Conservation (phyloP, 1,140 invertebrate genomes). For the Hormaphis cornu region DNA sequence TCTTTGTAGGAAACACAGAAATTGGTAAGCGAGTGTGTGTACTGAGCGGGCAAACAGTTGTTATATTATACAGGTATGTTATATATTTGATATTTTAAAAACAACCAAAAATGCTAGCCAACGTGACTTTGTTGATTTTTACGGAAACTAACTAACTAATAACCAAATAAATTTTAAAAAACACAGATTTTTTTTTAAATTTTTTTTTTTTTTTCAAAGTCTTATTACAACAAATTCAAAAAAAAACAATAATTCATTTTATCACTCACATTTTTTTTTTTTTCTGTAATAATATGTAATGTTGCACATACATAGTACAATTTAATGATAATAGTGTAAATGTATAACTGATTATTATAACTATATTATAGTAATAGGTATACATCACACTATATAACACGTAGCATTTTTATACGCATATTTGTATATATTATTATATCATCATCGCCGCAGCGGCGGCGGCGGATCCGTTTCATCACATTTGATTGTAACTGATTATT, state of each 20-base stretch:
- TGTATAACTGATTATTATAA: neutral
- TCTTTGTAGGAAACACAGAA: too few relatives aligned
- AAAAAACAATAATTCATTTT: conserved; percentile 23
- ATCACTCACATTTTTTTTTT: conserved; percentile 6
- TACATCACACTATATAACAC: neutral
- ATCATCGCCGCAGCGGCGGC: neutral
- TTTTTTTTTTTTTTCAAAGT: conserved; percentile 4
- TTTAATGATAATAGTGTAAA: too few relatives aligned
- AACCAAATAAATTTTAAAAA: too few relatives aligned
- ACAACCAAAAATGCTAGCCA: too few relatives aligned
- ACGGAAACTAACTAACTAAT: too few relatives aligned
- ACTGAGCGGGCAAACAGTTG: too few relatives aligned
- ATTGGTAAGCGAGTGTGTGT: too few relatives aligned
- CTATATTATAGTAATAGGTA: too few relatives aligned
- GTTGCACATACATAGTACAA: neutral
- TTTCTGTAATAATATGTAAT: neutral
- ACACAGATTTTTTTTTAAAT: neutral
- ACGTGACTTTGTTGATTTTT: too few relatives aligned
- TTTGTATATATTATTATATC: neutral
- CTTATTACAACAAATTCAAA: conserved; percentile 21
- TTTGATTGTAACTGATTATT: neutral
- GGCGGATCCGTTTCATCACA: conserved; percentile 15
- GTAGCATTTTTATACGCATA: neutral
- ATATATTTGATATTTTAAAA: too few relatives aligned
- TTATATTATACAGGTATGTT: too few relatives aligned